Base-by-base conservation (phyloP, 1,140 invertebrate species). In the Lepidurus packardi region DNA sequence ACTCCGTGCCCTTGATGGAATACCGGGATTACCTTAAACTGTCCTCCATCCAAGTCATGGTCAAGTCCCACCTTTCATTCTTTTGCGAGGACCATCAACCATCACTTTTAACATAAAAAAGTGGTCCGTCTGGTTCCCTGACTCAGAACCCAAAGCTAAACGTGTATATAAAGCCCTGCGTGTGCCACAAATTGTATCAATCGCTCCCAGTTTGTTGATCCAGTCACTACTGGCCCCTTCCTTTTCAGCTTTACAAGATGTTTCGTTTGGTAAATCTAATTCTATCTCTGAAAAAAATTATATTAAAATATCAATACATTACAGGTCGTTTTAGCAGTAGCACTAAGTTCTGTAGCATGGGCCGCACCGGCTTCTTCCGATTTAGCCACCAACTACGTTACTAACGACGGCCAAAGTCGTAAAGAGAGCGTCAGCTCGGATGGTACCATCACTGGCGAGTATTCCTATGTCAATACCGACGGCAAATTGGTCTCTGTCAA, bases 401-500 rank as follows among this genome's bases (percentile, higher is more conserved):
- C 81, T 11, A 74, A 77, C 43, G 81, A 82, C 75, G 80, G 80
- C 7, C 82, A 81, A 11, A 45, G 74, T 41, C 53, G 82, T 3
- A 25, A 21, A 16, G 82, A 82, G 77, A 78, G 43, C n/a, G 74
- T 82, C 1, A 80, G 80, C 21, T 43, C 73, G 5, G 83, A 85
- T 45, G 84, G 84, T 8, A 83, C 81, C 21, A 83, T 85, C 7
- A 88, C 88, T 7, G 91, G 91, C 3, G 88, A 87, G 8, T 91
- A 90, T 81, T 89, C 89, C 42, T 89, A 89, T 83, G 81, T 85
- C 5, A 88, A 86, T 21, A 86, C 87, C 10, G 84, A 88, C 81
- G 89, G 89, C 16, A 84, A 86, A 73, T 79, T 85, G n/a, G 88
- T 89, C 78, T 89, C 89, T 16, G 86, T 91, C 7, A 90, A 89